These are phyloP conservation scores for Channa striata DNA, from an alignment of 2,797 vertebrate species.

Conservation along the genomic window DNA sequence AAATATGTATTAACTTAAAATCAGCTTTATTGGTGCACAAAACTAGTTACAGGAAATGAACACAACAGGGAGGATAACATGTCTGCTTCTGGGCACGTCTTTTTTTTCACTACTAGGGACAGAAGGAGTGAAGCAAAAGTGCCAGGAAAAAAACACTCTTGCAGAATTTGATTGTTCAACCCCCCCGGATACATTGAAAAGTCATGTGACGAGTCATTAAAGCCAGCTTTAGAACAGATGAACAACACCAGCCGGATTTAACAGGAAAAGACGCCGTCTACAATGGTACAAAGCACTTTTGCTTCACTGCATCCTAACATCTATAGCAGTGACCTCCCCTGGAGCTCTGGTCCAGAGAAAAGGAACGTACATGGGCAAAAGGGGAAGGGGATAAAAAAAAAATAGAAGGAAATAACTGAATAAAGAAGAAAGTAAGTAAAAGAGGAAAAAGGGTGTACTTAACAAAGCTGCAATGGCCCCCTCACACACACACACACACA, in stretches of 20 bases:
- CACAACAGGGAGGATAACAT: background rate
- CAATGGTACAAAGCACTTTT: constrained; percentile 47
- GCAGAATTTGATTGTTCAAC: background rate
- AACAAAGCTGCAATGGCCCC: constrained; percentile 51
- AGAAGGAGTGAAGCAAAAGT: background rate
- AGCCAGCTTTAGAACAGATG: constrained; percentile 33
- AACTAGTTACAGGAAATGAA: background rate
- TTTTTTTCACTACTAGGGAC: background rate
- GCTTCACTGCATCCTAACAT: constrained; percentile 40
- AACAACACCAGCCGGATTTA: constrained; percentile 31
- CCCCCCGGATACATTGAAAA: constrained; percentile 17
- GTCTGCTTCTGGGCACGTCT: background rate
- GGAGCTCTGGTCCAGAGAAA: constrained; percentile 41
- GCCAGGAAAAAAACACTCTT: background rate
- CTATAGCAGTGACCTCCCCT: constrained; percentile 57
- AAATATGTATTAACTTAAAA: too few relatives aligned
- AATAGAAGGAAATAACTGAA: constrained; percentile 14
- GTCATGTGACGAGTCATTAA: constrained; percentile 47
- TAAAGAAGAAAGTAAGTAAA: constrained; percentile 27
- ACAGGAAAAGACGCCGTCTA: constrained; percentile 41
- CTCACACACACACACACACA: background rate
- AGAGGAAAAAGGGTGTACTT: constrained; percentile 35
- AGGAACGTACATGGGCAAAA: constrained; percentile 19
- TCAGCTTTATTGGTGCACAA: too few relatives aligned
- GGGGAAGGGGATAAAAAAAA: constrained; percentile 23